Conservation (phyloP, 2,113 vertebrate genomes). For the Leptosomus discolor region DNA sequence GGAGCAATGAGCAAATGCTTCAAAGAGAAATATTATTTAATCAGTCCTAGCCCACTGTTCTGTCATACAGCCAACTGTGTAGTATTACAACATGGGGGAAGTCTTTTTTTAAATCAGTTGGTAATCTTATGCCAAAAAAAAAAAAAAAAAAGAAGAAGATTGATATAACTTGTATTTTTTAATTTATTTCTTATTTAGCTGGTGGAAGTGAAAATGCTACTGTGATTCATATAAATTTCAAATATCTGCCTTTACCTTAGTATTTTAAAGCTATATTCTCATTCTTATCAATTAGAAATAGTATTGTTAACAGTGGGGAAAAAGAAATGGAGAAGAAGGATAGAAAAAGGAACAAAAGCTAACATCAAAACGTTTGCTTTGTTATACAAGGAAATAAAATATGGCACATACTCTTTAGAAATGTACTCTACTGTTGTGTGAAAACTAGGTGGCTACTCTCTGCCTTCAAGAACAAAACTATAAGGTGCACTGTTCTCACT, state of each 20-base stretch:
- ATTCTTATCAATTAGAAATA: neutral
- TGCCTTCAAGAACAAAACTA: neutral
- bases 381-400: neutral
- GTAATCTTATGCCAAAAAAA: neutral
- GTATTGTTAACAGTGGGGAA: neutral
- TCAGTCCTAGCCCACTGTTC: neutral
- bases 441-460: neutral
- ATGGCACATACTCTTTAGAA: conserved; percentile 5
- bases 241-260: neutral
- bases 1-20: neutral
- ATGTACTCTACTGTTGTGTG: neutral
- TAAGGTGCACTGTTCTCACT: neutral
- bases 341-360: neutral
- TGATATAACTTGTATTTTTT: neutral
- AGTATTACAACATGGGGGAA: neutral
- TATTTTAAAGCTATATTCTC: conserved; percentile 6
- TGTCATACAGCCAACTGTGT: neutral
- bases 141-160: no score
- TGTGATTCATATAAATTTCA: neutral
- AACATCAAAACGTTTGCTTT: neutral
- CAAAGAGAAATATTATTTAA: neutral
- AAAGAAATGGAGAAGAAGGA: neutral
- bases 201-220: neutral
- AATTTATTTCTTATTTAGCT: neutral
- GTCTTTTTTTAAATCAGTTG: neutral